Conservation (phyloP, 2,888 invertebrate genomes). For the Fragum whitleyi region DNA sequence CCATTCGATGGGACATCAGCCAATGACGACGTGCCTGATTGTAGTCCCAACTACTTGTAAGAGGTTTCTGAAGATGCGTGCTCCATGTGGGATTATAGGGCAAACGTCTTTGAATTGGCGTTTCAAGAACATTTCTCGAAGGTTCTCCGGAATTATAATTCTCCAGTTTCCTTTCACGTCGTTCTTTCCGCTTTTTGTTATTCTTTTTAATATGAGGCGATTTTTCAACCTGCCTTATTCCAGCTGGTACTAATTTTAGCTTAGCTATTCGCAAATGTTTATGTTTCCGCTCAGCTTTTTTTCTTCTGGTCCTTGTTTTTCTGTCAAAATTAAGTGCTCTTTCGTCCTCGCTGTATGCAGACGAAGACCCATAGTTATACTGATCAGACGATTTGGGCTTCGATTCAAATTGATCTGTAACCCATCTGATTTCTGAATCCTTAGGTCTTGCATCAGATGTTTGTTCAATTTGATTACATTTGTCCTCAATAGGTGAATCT, state of each 20-base stretch:
- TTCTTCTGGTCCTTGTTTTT: background rate
- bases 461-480: background rate
- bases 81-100: conserved; percentile 10
- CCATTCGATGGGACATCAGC: conserved; percentile 8
- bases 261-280: background rate
- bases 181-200: background rate
- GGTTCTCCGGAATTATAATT: background rate
- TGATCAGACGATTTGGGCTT: background rate
- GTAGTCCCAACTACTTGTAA: conserved; percentile 3
- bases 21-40: conserved; percentile 25
- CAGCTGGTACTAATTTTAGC: background rate
- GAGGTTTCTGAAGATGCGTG: conserved; percentile 1
- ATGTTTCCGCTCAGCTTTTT: background rate
- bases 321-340: background rate
- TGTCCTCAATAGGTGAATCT: background rate
- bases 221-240: background rate
- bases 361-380: background rate
- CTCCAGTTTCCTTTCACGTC: conserved; percentile 2
- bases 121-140: background rate
- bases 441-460: background rate
- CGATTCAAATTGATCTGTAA: background rate
- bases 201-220: conserved; percentile 3
- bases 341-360: background rate
- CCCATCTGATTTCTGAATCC: background rate
- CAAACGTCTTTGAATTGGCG: background rate